These are phyloP conservation scores for Perca schrenkii DNA, from an alignment of 2,113 vertebrate species.

Conservation along the genomic window DNA sequence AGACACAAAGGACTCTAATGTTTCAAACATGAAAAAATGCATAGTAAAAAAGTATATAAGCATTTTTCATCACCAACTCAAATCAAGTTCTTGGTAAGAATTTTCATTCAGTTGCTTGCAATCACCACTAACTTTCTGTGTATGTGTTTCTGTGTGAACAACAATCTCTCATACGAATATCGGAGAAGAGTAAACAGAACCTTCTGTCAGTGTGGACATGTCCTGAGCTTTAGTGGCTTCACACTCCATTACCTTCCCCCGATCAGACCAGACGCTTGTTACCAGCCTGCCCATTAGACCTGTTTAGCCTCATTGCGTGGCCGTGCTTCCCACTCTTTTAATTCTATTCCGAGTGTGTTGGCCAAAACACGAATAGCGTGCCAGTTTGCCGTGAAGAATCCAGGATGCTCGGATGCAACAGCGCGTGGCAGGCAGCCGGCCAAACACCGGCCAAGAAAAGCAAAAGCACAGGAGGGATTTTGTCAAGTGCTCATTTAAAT, in stretches of 20 bases:
- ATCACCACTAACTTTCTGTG: neutral
- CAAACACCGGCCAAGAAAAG: conserved; percentile 59
- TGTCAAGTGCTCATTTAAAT: conserved; percentile 75
- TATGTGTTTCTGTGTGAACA: neutral
- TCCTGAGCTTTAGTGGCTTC: conserved; percentile 1
- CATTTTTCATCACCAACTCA: no score
- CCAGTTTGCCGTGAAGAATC: conserved; percentile 45
- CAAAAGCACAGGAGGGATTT: conserved; percentile 62
- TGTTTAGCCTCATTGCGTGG: conserved; percentile 33
- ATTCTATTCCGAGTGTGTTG: conserved; percentile 52
- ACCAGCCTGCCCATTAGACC: conserved; percentile 29
- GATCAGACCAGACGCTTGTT: neutral
- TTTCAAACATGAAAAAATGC: neutral
- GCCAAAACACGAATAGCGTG: conserved; percentile 36
- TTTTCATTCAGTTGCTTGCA: neutral
- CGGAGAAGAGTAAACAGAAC: neutral
- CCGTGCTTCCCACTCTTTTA: conserved; percentile 50
- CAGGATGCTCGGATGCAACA: conserved; percentile 50
- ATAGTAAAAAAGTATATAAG: no score
- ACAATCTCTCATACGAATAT: neutral
- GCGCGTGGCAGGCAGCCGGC: conserved; percentile 47
- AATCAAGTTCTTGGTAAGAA: neutral
- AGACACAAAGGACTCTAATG: neutral
- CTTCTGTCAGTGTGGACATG: neutral
- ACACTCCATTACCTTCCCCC: conserved; percentile 14